A percentile compares a stretch with the other conserved stretches of the same genome.
Evolutionary conservation across 2,888 invertebrate genomes (phyloP).

Genomic region (Coelinius sp.): DNA sequence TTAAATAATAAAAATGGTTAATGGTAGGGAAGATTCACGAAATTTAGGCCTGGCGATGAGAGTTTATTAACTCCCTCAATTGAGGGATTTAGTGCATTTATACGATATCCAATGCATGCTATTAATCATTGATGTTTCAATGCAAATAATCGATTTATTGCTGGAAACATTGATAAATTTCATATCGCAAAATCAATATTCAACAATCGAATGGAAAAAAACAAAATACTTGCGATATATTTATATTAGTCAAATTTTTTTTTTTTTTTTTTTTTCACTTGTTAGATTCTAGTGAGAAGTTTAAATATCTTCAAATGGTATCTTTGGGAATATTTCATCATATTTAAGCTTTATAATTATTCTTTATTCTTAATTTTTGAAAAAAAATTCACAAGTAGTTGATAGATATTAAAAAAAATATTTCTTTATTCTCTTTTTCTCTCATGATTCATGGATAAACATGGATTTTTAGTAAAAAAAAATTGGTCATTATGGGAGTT

Average conservation of each 20-base stretch:
- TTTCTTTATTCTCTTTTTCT: constrained; percentile 40
- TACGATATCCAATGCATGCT: not conserved
- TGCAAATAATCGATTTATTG: not conserved
- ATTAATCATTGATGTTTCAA: not conserved
- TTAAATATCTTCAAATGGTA: not conserved
- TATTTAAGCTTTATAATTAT: not conserved
- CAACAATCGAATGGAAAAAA: no score
- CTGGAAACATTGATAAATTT: no score
- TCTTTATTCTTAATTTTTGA: not conserved
- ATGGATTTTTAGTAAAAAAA: constrained; percentile 8
- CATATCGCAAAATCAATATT: not conserved
- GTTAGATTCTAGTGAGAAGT: not conserved
- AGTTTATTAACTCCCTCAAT: constrained; percentile 38
- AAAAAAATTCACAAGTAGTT: not conserved
- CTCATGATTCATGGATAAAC: constrained; percentile 31
- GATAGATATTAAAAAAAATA: constrained; percentile 4
- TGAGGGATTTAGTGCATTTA: not conserved
- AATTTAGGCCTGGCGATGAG: constrained; percentile 51
- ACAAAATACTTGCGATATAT: not conserved
- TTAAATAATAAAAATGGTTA: constrained; percentile 1
- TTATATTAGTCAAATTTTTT: constrained; percentile 3
- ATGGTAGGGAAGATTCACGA: constrained; percentile 46
- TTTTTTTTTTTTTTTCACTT: no score
- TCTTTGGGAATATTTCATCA: not conserved
- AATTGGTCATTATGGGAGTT: constrained; percentile 24